A percentile compares a stretch with the other conserved stretches of the same genome.
Conservation (phyloP, 2,797 vertebrate genomes). For the Oophaga sylvatica region DNA sequence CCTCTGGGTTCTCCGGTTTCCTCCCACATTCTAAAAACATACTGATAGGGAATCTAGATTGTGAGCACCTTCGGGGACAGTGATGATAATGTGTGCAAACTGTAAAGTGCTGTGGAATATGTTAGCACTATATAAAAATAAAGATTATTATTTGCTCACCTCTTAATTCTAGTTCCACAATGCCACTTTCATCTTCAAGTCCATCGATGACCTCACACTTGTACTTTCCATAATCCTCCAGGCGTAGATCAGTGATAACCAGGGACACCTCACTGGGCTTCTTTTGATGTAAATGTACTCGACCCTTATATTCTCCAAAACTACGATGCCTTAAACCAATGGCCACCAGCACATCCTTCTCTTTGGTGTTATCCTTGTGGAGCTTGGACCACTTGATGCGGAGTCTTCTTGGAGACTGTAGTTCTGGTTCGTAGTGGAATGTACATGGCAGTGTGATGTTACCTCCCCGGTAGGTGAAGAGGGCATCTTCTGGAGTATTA, state of each 20-base stretch:
- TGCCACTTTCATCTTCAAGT: conserved; percentile 87
- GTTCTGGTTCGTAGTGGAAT: conserved; percentile 80
- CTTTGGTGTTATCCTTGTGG: conserved; percentile 75
- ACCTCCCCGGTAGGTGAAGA: conserved; percentile 82
- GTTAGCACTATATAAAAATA: no score
- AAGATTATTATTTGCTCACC: conserved; percentile 74
- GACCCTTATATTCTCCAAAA: conserved; percentile 84
- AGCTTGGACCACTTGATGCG: conserved; percentile 91
- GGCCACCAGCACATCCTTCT: conserved; percentile 86
- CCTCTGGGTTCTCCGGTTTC: no score
- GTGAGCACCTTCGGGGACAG: no score
- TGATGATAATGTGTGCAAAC: no score
- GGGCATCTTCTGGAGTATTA: conserved; percentile 74
- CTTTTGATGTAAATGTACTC: conserved; percentile 75
- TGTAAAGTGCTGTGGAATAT: no score
- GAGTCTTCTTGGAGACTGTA: conserved; percentile 72
- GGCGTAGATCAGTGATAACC: conserved; percentile 78
- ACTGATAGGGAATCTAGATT: no score
- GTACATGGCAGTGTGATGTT: conserved; percentile 85
- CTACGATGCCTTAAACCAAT: conserved; percentile 80
- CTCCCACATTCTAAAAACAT: no score
- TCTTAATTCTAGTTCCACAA: conserved; percentile 84
- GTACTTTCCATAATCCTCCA: conserved; percentile 86
- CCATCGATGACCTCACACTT: conserved; percentile 92
- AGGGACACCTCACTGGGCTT: conserved; percentile 77